A percentile compares a stretch with the other conserved stretches of the same genome.
Conservation (phyloP, 2,888 invertebrate genomes). For the Junonia oenone region DNA sequence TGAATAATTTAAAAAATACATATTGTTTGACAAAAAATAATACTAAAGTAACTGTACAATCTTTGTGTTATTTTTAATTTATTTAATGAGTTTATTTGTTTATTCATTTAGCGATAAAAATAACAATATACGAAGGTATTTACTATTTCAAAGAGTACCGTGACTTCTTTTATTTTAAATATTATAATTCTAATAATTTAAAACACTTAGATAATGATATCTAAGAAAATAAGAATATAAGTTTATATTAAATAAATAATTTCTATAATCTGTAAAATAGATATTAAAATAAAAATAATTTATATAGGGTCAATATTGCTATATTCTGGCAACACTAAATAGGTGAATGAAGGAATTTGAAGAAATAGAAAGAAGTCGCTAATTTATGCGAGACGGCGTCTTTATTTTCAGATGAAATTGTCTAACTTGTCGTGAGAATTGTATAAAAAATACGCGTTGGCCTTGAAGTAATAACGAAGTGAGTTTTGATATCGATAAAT, state of each 20-base stretch:
- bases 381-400: conserved; percentile 73
- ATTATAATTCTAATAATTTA: too few species aligned
- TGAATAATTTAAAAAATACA: too few species aligned
- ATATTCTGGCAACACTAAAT: conserved; percentile 43
- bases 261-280: not conserved
- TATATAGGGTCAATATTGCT: not conserved
- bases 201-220: too few species aligned
- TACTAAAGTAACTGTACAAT: too few species aligned
- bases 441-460: conserved; percentile 52
- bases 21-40: too few species aligned
- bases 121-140: too few species aligned
- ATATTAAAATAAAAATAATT: not conserved
- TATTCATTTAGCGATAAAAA: too few species aligned
- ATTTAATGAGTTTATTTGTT: too few species aligned
- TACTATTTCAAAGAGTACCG: too few species aligned
- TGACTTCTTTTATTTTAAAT: too few species aligned
- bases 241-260: not conserved
- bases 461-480: conserved; percentile 49
- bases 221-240: too few species aligned
- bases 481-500: conserved; percentile 38
- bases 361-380: conserved; percentile 71
- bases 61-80: too few species aligned
- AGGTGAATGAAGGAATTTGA: conserved; percentile 62
- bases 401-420: conserved; percentile 71
- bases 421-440: conserved; percentile 57